phyloP scores from a whole-genome alignment of 2,888 invertebrate species.

The Polia nebulosa region DNA sequence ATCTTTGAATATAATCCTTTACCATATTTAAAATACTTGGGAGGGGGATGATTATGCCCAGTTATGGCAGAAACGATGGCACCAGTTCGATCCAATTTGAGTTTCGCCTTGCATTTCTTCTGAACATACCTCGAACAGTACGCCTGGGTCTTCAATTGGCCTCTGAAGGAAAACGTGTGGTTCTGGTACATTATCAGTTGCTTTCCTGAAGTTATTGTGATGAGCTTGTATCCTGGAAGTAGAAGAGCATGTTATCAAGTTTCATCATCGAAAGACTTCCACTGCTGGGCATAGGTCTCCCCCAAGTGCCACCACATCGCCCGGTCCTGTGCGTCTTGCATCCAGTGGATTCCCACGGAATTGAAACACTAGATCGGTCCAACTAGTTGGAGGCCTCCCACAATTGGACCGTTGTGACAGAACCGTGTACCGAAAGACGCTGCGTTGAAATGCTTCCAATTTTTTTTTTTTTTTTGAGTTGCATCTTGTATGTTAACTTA shows the following conservation, averaged over 20 bases:
- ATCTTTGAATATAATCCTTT: constrained; percentile 21
- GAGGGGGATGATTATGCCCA: constrained; percentile 40
- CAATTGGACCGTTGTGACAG: too few species aligned
- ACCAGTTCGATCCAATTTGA: constrained; percentile 17
- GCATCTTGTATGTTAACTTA: too few species aligned
- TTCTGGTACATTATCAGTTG: constrained; percentile 52
- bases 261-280: neutral
- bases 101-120: constrained; percentile 36
- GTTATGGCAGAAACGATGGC: neutral
- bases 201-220: constrained; percentile 50
- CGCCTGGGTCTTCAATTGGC: constrained; percentile 9
- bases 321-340: too few species aligned
- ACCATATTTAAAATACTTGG: neutral
- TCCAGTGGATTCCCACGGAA: too few species aligned
- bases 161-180: constrained; percentile 53
- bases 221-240: constrained; percentile 29
- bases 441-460: too few species aligned
- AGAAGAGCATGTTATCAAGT: neutral
- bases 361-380: too few species aligned
- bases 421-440: too few species aligned
- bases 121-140: constrained; percentile 31
- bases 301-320: too few species aligned
- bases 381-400: too few species aligned
- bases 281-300: too few species aligned
- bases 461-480: too few species aligned